Base-by-base conservation (phyloP, 2,888 invertebrate genomes). In the Stenurella melanura region DNA sequence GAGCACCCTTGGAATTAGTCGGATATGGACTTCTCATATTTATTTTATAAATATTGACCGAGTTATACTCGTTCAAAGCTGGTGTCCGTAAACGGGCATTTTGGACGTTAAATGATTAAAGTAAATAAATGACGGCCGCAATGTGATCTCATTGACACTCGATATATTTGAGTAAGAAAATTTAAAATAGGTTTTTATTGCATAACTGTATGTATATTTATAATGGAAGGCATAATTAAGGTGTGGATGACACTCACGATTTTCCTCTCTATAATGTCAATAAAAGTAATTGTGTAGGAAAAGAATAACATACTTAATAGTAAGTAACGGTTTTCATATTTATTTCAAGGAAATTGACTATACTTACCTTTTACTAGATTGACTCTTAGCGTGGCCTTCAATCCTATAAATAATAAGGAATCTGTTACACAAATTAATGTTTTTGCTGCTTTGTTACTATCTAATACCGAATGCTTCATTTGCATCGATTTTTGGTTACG, bases 401-500 rank as follows among this genome's bases (percentile, higher is more conserved):
- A 58, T 17, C 18, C 30, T 30, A 64, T 64, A 64, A 64, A 50
- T 42, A 60, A 70, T 50, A 42, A 70, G 70, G 60, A 70, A 70
- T 70, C 70, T 70, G 70, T 60, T 69, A 69, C 69, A 69, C 69
- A 69, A 69, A 69, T 58, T 69, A 42, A 42, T 42, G 38, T 60
- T 70, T 64, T 64, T 64, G 18, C 18, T 61, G 61, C 9, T 12
- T 15, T 42, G 12, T 70, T 30, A 58, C 42, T 42, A 61, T 42
- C 38, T 50, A 42, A 38, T 21, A 70, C 58, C 12, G 18, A 70
- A 76, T 58, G 68, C 63, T 54, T 64, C 61, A 64, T 76, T 76
- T 70, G 60, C 69, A 76, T 76, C 34, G 50, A 57, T 69, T 76
- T 76, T 70, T 76, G 60, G 19, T 50, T 67, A 17, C 21, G 71